phyloP scores from a whole-genome alignment of 2,888 invertebrate genomes.

The Drosophila algonquin region DNA sequence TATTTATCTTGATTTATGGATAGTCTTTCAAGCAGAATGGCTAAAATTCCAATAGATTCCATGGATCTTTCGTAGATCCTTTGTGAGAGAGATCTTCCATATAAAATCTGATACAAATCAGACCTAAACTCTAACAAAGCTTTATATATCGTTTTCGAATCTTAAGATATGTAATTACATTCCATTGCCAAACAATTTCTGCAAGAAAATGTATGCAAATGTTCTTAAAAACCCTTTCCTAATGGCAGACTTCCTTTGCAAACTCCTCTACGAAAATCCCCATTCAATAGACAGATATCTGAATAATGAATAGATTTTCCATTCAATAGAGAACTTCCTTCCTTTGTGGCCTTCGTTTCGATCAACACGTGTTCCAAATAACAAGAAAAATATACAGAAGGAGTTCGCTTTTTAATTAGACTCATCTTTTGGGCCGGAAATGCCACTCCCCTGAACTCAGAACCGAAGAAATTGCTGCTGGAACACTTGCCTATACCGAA shows the following conservation, averaged over 20 bases:
- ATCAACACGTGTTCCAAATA: conserved; percentile 67
- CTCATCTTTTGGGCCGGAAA: conserved; percentile 61
- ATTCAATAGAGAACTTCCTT: conserved; percentile 11
- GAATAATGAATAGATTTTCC: not conserved
- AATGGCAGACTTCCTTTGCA: conserved; percentile 14
- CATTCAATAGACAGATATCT: conserved; percentile 17
- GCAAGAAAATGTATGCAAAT: not conserved
- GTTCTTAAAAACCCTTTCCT: not conserved
- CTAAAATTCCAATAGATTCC: too few species aligned
- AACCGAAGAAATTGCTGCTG: conserved; percentile 32
- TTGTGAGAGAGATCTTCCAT: too few species aligned
- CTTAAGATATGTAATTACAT: too few species aligned
- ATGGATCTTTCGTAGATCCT: not conserved
- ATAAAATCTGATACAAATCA: too few species aligned
- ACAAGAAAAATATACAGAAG: conserved; percentile 30
- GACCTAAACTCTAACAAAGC: too few species aligned
- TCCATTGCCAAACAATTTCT: not conserved
- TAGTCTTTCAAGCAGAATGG: not conserved
- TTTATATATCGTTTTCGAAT: too few species aligned
- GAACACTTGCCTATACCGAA: conserved; percentile 54
- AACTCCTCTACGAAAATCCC: conserved; percentile 1
- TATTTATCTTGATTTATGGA: not conserved
- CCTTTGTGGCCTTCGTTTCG: conserved; percentile 3
- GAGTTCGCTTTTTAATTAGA: conserved; percentile 59
- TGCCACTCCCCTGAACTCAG: conserved; percentile 31